A percentile compares a stretch with the other conserved stretches of the same genome.
Evolutionary conservation across 1,140 invertebrate species (phyloP).

Genomic region (Elysia chlorotica): DNA sequence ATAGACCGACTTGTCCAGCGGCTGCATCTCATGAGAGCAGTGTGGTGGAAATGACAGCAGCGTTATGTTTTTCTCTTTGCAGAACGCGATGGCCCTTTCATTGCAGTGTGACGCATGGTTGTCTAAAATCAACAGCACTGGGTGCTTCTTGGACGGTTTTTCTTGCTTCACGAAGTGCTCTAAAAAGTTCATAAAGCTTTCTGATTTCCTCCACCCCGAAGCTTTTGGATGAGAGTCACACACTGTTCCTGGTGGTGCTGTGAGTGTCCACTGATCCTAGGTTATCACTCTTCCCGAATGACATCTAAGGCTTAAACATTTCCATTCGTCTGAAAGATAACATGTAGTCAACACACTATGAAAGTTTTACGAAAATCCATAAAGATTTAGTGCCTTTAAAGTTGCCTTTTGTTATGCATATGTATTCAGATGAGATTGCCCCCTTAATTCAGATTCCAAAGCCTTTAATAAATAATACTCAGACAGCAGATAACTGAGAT

Average conservation of each 20-base stretch:
- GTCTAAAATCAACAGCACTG: slow-evolving; percentile 36
- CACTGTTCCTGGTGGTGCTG: neutral
- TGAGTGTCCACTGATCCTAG: neutral
- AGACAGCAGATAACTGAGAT: too few relatives aligned
- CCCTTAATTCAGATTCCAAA: too few relatives aligned
- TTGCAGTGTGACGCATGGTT: slow-evolving; percentile 36
- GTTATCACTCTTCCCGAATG: too few relatives aligned
- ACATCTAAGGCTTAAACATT: too few relatives aligned
- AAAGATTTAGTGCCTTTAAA: too few relatives aligned
- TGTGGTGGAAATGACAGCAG: slow-evolving; percentile 36
- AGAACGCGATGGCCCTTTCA: slow-evolving; percentile 43
- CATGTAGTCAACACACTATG: too few relatives aligned
- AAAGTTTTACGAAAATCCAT: too few relatives aligned
- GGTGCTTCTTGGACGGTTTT: slow-evolving; percentile 4
- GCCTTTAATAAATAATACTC: too few relatives aligned
- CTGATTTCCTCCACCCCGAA: slow-evolving; percentile 14
- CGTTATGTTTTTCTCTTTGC: slow-evolving; percentile 31
- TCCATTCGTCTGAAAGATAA: too few relatives aligned
- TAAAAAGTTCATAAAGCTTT: slow-evolving; percentile 4
- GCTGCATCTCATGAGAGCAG: slow-evolving; percentile 40
- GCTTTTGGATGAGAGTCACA: too few relatives aligned
- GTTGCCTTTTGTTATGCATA: too few relatives aligned
- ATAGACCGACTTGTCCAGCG: slow-evolving; percentile 37
- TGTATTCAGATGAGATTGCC: too few relatives aligned
- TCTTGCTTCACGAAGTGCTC: neutral